Percentiles rank a stretch among this genome's conserved stretches.
Evolutionary conservation across 2,888 invertebrate species (phyloP).

Genomic region (Drosophila atripex): DNA sequence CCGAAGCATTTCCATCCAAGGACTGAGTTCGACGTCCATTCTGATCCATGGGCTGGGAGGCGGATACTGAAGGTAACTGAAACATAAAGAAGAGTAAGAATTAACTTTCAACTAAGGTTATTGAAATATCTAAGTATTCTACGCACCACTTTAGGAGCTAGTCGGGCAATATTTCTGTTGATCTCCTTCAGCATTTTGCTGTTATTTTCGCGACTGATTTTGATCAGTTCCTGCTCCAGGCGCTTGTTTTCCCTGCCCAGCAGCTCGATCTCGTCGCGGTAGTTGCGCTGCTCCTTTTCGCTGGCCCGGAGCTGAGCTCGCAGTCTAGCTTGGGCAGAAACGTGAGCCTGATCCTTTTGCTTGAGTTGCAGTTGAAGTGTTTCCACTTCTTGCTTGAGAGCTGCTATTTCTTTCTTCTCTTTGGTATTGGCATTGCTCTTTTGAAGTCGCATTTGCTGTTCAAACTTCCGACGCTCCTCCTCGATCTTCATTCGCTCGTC

Average conservation of each 20-base stretch:
- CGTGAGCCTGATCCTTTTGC: slow-evolving; percentile 90
- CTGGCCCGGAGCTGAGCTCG: slow-evolving; percentile 89
- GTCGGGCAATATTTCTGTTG: slow-evolving; percentile 86
- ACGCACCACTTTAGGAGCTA: slow-evolving; percentile 81
- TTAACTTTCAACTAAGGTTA: neutral
- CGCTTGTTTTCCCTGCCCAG: slow-evolving; percentile 88
- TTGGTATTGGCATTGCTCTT: slow-evolving; percentile 87
- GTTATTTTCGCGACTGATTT: slow-evolving; percentile 86
- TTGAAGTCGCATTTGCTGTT: slow-evolving; percentile 88
- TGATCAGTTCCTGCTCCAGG: slow-evolving; percentile 86
- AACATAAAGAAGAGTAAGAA: neutral
- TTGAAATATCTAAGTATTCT: neutral
- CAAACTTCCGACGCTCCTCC: slow-evolving; percentile 88
- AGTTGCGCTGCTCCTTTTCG: slow-evolving; percentile 88
- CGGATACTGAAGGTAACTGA: slow-evolving; percentile 29
- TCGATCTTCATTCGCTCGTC: slow-evolving; percentile 88
- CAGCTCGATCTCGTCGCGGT: slow-evolving; percentile 88
- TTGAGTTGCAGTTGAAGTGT: slow-evolving; percentile 88
- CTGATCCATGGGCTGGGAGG: slow-evolving; percentile 46
- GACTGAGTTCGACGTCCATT: slow-evolving; percentile 53
- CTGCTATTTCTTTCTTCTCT: slow-evolving; percentile 88
- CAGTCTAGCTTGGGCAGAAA: slow-evolving; percentile 89
- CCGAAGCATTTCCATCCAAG: slow-evolving; percentile 33
- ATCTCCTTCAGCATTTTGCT: slow-evolving; percentile 91
- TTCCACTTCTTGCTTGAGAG: slow-evolving; percentile 87